Conservation (phyloP, 2,797 vertebrate genomes). For the Novumbra hubbsi region DNA sequence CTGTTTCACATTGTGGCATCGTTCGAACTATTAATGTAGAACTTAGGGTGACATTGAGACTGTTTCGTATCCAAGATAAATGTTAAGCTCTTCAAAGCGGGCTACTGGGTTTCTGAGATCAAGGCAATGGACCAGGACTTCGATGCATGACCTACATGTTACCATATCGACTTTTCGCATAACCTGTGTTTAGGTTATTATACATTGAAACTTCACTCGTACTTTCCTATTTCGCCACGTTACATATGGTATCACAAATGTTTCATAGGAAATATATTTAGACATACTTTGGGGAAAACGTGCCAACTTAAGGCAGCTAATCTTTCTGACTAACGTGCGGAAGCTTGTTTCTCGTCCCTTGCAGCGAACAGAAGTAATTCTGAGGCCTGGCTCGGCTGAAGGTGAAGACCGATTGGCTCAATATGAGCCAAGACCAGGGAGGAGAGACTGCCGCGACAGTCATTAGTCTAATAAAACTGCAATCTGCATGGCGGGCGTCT, state of each 20-base stretch:
- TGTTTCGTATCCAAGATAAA: slow-evolving; percentile 37
- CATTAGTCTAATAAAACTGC: slow-evolving; percentile 21
- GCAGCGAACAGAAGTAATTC: background rate
- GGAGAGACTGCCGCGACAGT: slow-evolving; percentile 16
- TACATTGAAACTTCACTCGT: background rate
- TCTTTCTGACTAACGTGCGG: slow-evolving; percentile 12
- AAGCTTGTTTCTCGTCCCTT: background rate
- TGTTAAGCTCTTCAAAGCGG: slow-evolving; percentile 1
- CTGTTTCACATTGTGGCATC: slow-evolving; percentile 62
- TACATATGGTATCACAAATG: background rate
- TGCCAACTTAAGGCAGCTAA: slow-evolving; percentile 40
- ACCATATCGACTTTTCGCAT: background rate
- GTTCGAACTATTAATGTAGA: slow-evolving; percentile 65
- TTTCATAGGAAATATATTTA: slow-evolving; percentile 34
- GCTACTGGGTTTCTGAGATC: background rate
- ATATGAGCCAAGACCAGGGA: slow-evolving; percentile 4
- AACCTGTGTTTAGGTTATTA: background rate
- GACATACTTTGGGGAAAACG: slow-evolving; percentile 14
- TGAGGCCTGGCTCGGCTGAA: slow-evolving; percentile 20
- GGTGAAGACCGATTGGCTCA: slow-evolving; percentile 15
- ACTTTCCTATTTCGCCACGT: background rate
- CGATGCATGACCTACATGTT: background rate
- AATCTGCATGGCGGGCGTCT: slow-evolving; percentile 11
- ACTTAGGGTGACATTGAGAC: slow-evolving; percentile 63
- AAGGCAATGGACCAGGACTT: background rate